Percentiles rank a stretch among this genome's conserved stretches.
phyloP scores from a whole-genome alignment of 2,888 invertebrate species.

The Junonia oenone region DNA sequence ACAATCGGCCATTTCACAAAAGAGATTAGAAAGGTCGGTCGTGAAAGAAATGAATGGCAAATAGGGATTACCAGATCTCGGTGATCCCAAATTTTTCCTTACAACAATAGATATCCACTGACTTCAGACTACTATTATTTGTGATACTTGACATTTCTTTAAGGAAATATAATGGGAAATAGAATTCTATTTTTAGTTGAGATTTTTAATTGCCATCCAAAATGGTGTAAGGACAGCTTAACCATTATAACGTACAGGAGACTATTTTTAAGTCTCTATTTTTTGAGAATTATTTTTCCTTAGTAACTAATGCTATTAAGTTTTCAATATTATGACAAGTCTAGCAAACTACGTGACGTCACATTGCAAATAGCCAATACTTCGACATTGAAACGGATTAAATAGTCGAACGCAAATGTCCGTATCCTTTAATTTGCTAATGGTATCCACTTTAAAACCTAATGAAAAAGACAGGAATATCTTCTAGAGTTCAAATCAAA shows the following conservation, averaged over 20 bases:
- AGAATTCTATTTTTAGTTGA: background rate
- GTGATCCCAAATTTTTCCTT: conserved; percentile 22
- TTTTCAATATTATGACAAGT: too few relatives aligned
- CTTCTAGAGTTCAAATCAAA: background rate
- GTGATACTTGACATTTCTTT: background rate
- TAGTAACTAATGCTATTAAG: too few relatives aligned
- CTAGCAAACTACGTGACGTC: too few relatives aligned
- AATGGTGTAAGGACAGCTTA: too few relatives aligned
- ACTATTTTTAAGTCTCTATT: too few relatives aligned
- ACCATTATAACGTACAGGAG: too few relatives aligned
- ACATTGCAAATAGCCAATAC: too few relatives aligned
- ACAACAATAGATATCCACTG: conserved; percentile 20
- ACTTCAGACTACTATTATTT: background rate
- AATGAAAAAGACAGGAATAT: background rate
- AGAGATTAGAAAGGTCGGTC: conserved; percentile 21
- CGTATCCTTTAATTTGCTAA: background rate
- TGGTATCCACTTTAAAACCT: background rate
- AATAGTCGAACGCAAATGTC: background rate
- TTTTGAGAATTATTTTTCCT: too few relatives aligned
- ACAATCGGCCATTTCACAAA: conserved; percentile 22
- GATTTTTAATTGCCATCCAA: background rate
- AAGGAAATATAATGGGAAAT: background rate
- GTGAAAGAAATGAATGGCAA: conserved; percentile 25
- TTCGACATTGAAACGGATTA: too few relatives aligned
- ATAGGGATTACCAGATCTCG: conserved; percentile 21